Evolutionary conservation across 2,888 invertebrate genomes (phyloP).

Genomic region (Epicampocera succincta): DNA sequence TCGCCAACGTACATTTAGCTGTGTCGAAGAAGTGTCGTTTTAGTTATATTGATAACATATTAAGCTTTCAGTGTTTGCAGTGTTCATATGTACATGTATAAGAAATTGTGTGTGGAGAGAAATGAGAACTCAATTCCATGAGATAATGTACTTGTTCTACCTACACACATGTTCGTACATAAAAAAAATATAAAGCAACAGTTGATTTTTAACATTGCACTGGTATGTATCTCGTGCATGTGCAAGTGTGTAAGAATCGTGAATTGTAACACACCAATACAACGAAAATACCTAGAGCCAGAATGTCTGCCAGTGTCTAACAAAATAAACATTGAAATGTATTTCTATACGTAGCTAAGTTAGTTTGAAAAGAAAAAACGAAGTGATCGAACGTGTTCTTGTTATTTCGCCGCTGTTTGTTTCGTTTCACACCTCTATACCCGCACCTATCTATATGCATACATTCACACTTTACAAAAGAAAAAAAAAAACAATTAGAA

Average conservation of each 20-base stretch:
- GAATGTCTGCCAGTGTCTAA: slow-evolving; percentile 78
- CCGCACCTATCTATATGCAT: slow-evolving; percentile 36
- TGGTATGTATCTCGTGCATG: slow-evolving; percentile 55
- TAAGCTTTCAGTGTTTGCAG: neutral
- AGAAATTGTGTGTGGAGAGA: slow-evolving; percentile 25
- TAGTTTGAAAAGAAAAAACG: slow-evolving; percentile 73
- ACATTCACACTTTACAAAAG: slow-evolving; percentile 39
- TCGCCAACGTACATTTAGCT: neutral
- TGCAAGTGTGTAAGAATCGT: slow-evolving; percentile 66
- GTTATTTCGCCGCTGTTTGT: slow-evolving; percentile 67
- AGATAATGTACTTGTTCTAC: slow-evolving; percentile 70
- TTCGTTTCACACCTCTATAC: slow-evolving; percentile 63
- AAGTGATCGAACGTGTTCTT: slow-evolving; percentile 72
- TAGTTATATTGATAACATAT: neutral
- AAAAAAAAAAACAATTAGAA: slow-evolving; percentile 65
- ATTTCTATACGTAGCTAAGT: slow-evolving; percentile 67
- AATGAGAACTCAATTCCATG: slow-evolving; percentile 57
- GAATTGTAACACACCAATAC: slow-evolving; percentile 64
- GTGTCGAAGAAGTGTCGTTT: neutral
- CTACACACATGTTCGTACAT: slow-evolving; percentile 57
- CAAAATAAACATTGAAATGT: slow-evolving; percentile 71
- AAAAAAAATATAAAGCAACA: slow-evolving; percentile 68
- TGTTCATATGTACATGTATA: slow-evolving; percentile 5
- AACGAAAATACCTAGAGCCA: slow-evolving; percentile 75
- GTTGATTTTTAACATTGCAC: slow-evolving; percentile 69